Percentiles rank a stretch among this genome's conserved stretches.
phyloP scores from a whole-genome alignment of 1,140 invertebrate species.

The Orius insidiosus region DNA sequence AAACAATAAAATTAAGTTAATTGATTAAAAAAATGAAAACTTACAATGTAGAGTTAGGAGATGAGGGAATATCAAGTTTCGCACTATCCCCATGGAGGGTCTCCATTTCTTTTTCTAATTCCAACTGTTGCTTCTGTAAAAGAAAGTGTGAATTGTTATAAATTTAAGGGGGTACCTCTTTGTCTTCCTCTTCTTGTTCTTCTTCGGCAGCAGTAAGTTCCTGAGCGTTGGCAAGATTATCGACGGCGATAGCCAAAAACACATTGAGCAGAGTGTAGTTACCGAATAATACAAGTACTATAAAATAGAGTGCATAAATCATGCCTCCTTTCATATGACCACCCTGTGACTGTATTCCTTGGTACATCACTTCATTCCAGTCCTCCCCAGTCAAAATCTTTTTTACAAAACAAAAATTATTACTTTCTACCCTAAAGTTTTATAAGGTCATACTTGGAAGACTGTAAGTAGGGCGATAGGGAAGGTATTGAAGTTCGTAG shows the following conservation, averaged over 20 bases:
- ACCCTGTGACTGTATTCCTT: conserved; percentile 92
- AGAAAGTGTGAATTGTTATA: background rate
- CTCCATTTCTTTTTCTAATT: conserved; percentile 78
- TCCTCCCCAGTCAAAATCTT: conserved; percentile 99
- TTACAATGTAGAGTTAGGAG: conserved; percentile 34
- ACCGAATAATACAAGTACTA: conserved; percentile 97
- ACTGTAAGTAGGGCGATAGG: conserved; percentile 97
- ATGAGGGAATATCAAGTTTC: conserved; percentile 47
- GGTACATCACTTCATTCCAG: conserved; percentile 99
- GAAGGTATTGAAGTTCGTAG: conserved; percentile 99
- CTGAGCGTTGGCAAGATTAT: conserved; percentile 99
- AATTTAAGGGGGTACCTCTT: conserved; percentile 38
- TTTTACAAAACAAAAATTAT: background rate
- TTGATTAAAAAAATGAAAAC: conserved; percentile 6
- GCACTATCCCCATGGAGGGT: conserved; percentile 53
- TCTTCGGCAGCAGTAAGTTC: conserved; percentile 98
- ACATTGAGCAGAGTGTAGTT: conserved; percentile 99
- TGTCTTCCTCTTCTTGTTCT: conserved; percentile 89
- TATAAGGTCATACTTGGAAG: conserved; percentile 62
- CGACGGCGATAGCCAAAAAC: conserved; percentile 99
- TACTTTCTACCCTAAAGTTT: too few species aligned
- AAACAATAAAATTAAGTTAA: too few species aligned
- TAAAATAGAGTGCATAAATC: conserved; percentile 98
- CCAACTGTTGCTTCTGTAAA: conserved; percentile 53
- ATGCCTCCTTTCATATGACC: conserved; percentile 77